Percentiles rank a stretch among this genome's conserved stretches.
These are phyloP conservation scores for Acromyrmex charruanus DNA, from an alignment of 1,140 invertebrate species.

Conservation along the genomic window DNA sequence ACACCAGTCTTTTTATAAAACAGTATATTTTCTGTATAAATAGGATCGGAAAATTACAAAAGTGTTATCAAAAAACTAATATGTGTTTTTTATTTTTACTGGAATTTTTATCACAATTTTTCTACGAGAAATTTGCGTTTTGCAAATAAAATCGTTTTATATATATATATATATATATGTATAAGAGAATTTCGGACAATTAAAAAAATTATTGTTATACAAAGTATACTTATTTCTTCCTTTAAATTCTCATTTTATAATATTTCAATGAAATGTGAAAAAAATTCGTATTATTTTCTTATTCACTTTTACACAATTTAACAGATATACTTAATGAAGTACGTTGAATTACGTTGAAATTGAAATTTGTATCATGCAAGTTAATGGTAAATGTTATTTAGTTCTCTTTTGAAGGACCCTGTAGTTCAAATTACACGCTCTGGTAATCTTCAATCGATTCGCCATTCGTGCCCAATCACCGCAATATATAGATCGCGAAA, in stretches of 20 bases:
- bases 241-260: not conserved
- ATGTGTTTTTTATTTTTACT: not conserved
- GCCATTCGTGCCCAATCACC: constrained; percentile 78
- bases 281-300: not conserved
- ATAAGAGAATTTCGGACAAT: not conserved
- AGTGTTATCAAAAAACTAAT: not conserved
- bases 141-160: not conserved
- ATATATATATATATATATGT: not conserved
- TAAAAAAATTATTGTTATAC: not conserved
- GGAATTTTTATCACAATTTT: constrained; percentile 4
- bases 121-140: not conserved
- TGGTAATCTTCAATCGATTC: constrained; percentile 80
- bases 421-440: constrained; percentile 70
- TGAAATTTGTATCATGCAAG: constrained; percentile 14
- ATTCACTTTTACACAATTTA: constrained; percentile 31
- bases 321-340: constrained; percentile 15
- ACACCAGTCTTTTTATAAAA: not conserved
- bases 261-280: not conserved
- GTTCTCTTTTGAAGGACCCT: constrained; percentile 62
- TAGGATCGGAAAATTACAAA: not conserved
- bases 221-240: not conserved
- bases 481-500: constrained; percentile 35
- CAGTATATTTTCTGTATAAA: constrained; percentile 12
- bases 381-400: constrained; percentile 40
- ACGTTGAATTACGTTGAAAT: not conserved